phyloP scores from a whole-genome alignment of 2,113 vertebrate genomes.

The Antennarius striatus region DNA sequence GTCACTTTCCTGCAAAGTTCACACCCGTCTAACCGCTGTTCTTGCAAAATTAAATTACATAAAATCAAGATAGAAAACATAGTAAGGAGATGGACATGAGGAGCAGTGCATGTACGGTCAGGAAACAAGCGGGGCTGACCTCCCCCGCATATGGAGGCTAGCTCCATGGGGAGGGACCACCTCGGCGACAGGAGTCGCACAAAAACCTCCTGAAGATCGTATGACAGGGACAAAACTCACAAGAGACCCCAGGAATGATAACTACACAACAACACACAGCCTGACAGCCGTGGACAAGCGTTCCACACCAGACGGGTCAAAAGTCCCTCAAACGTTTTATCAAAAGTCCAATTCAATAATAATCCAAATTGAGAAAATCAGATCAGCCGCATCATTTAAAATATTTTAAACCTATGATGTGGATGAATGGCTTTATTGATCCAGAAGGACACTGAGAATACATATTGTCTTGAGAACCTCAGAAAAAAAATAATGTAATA shows the following conservation, averaged over 20 bases:
- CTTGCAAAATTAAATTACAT: no score
- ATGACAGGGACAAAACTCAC: slow-evolving; percentile 40
- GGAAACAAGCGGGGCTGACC: background rate
- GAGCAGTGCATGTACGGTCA: no score
- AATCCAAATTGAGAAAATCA: background rate
- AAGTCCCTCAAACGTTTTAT: background rate
- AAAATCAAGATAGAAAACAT: no score
- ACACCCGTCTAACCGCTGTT: background rate
- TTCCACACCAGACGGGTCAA: background rate
- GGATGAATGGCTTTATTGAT: background rate
- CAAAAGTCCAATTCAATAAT: background rate
- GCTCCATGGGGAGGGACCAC: slow-evolving; percentile 30
- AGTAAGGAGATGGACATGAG: no score
- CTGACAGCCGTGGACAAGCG: slow-evolving; percentile 9
- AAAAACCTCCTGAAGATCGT: slow-evolving; percentile 40
- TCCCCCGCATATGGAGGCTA: background rate
- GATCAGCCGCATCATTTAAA: background rate
- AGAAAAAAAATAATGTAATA: no score
- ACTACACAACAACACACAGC: slow-evolving; percentile 32
- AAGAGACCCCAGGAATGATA: slow-evolving; percentile 55
- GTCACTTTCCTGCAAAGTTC: background rate
- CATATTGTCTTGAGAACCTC: background rate
- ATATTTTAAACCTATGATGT: background rate
- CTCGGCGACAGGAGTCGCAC: slow-evolving; percentile 28
- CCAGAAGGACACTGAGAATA: background rate